Conservation (phyloP, 2,888 invertebrate species). For the Prenolepis imparis region DNA sequence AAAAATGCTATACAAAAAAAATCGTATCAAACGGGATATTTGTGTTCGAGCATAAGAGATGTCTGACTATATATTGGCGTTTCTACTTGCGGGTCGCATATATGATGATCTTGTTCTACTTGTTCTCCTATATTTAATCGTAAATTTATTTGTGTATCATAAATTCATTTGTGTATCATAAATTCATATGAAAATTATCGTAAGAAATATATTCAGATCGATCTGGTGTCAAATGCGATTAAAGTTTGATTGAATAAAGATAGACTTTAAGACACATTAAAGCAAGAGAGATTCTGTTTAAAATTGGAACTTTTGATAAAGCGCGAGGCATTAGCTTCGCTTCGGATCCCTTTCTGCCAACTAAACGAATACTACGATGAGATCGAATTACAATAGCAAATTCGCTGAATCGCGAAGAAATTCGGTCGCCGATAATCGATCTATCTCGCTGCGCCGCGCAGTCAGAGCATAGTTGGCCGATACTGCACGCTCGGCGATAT, state of each 20-base stretch:
- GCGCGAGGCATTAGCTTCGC: background rate
- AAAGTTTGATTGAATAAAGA: background rate
- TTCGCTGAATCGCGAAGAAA: constrained; percentile 72
- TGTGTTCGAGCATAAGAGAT: background rate
- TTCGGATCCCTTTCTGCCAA: background rate
- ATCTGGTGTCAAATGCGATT: background rate
- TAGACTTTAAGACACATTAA: background rate
- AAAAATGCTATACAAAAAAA: too few relatives aligned
- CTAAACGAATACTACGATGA: constrained; percentile 34
- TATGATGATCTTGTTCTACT: background rate
- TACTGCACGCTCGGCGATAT: constrained; percentile 70
- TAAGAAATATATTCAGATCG: background rate
- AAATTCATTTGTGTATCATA: background rate
- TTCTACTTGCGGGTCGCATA: background rate
- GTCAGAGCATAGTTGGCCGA: constrained; percentile 38
- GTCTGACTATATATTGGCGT: background rate
- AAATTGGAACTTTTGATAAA: background rate
- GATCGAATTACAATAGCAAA: constrained; percentile 62
- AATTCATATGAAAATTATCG: background rate
- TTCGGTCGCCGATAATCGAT: constrained; percentile 73
- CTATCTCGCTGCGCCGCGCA: constrained; percentile 47
- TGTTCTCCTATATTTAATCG: background rate
- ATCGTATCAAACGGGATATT: background rate
- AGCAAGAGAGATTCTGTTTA: background rate
- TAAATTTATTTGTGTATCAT: too few relatives aligned